Base-by-base conservation (phyloP, 1,140 invertebrate genomes). In the Drosophila bipectinata region DNA sequence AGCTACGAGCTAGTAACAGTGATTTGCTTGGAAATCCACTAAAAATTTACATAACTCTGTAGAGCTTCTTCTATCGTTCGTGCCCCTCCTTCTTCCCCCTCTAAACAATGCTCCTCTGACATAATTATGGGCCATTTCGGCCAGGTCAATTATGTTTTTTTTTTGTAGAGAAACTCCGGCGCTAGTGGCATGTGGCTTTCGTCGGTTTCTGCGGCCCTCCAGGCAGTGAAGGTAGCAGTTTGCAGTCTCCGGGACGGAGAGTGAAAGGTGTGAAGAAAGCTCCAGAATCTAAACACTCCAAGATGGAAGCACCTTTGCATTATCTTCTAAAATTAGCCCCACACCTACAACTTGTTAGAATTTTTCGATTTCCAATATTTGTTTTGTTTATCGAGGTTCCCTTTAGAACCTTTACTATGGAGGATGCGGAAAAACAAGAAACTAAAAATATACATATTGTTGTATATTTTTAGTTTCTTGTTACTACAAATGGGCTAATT, bases 401-500 rank as follows among this genome's bases (percentile, higher is more conserved):
- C 21, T 21, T 3, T 3, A 21, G 21, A 21, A 21, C 21, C 21
- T 21, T 3, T 21, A 21, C 21, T 21, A 21, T 3, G 3, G 9
- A 71, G 34, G 39, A 56, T 45, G 71, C 47, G 69, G 63, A 60
- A 67, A 51, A 57, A 52, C 8, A 21, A 45, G 21, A 44, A 6
- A 54, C 81, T 81, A 87, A 71, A 85, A 87, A 85, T 78, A 85
- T 66, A 82, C 52, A n/a, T n/a, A n/a, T n/a, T n/a, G n/a, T n/a
- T n/a, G n/a, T n/a, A n/a, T n/a, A n/a, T n/a, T n/a, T n/a, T n/a
- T n/a, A n/a, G n/a, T n/a, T n/a, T n/a, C n/a, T n/a, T n/a, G n/a
- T n/a, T n/a, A n/a, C 55, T 63, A 60, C 55, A 77, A 56, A 66
- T 54, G 47, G 71, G 72, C 73, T 87, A 85, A 85, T 85, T 87